Percentiles rank a stretch among this genome's conserved stretches.
phyloP scores from a whole-genome alignment of 1,140 invertebrate genomes.

The Chionoecetes opilio region DNA sequence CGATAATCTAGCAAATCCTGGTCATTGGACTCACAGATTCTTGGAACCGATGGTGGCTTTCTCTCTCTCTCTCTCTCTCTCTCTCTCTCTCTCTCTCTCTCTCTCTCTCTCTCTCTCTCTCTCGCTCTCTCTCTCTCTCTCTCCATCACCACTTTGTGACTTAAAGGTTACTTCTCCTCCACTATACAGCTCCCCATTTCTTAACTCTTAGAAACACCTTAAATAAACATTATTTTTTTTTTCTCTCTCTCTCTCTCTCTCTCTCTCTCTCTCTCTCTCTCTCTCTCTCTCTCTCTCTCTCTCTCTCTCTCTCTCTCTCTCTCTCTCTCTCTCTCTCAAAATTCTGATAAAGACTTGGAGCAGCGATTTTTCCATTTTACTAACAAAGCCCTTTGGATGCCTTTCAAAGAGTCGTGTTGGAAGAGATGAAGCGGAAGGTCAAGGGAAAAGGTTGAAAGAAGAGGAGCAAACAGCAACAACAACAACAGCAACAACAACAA shows the following conservation, averaged over 20 bases:
- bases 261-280: conserved; percentile 61
- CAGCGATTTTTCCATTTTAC: background rate
- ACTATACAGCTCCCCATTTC: background rate
- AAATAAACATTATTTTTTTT: background rate
- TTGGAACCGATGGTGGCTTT: conserved; percentile 33
- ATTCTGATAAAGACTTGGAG: background rate
- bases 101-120: conserved; percentile 35
- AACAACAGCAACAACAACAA: no score
- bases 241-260: conserved; percentile 42
- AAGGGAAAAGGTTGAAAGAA: no score
- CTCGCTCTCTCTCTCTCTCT: conserved; percentile 43
- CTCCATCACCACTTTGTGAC: conserved; percentile 43
- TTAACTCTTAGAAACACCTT: background rate
- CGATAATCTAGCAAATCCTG: conserved; percentile 62
- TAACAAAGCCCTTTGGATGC: no score
- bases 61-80: no score
- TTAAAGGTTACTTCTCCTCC: background rate
- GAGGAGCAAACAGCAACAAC: no score
- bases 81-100: conserved; percentile 34
- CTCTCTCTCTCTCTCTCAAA: conserved; percentile 50
- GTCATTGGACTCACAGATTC: conserved; percentile 66
- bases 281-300: conserved; percentile 43
- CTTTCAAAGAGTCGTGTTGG: no score
- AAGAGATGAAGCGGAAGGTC: no score
- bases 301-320: conserved; percentile 53